These are phyloP conservation scores for Lophius piscatorius DNA, from an alignment of 2,113 vertebrate species.

Conservation along the genomic window DNA sequence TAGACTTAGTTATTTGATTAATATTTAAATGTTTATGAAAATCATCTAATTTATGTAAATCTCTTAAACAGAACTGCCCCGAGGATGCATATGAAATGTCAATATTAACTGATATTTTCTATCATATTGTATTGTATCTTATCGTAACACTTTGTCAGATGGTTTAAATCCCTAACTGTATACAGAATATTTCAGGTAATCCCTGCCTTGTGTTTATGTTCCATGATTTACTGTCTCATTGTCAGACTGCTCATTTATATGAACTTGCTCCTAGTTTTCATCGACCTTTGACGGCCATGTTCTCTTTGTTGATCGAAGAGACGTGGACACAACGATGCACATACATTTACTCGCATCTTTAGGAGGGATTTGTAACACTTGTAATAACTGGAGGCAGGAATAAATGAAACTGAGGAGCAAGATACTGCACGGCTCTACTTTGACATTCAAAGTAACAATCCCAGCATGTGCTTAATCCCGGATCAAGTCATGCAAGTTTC, in stretches of 20 bases:
- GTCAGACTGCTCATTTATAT: conserved; percentile 2
- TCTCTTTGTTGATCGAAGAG: not conserved
- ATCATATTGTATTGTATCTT: too few species aligned
- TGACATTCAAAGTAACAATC: conserved; percentile 17
- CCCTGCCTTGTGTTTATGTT: too few species aligned
- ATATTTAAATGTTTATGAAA: too few species aligned
- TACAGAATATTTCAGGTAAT: too few species aligned
- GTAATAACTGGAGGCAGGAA: conserved; percentile 4
- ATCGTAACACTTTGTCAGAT: too few species aligned
- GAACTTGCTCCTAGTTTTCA: not conserved
- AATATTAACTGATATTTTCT: too few species aligned
- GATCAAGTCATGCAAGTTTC: not conserved
- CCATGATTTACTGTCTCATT: too few species aligned
- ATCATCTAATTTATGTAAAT: too few species aligned
- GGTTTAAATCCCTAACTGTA: too few species aligned
- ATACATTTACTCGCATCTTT: conserved; percentile 2
- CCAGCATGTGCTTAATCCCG: not conserved
- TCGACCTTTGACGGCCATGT: conserved; percentile 1
- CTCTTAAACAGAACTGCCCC: too few species aligned
- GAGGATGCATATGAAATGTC: too few species aligned
- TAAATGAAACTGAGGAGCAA: not conserved
- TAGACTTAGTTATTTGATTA: too few species aligned
- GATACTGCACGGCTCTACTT: not conserved
- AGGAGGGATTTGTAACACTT: not conserved
- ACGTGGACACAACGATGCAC: not conserved